Evolutionary conservation across 2,113 vertebrate genomes (phyloP), one percentile per base, ranked within the genome.

Genomic region (Gasterosteus nipponicus): DNA sequence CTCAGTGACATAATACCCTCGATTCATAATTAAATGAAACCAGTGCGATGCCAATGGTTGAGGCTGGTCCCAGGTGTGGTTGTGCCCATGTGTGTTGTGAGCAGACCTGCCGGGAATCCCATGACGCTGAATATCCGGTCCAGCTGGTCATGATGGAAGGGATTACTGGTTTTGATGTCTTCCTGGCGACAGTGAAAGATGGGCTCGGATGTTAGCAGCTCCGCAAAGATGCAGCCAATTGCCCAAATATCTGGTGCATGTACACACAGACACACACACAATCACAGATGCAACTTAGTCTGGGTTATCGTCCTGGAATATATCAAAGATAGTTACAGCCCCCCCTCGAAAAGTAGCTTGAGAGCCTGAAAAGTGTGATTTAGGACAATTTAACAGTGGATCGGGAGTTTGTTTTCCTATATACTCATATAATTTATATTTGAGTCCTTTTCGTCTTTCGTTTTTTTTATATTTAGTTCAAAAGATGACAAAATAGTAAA

Each of bases 131-230:
- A 99, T 93, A 99, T 99, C 73, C 98, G 94, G 94, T 99, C 98
- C 71, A 99, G 92, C 81, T 99, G 98, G 92, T 99, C 98, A 0
- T 99, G 98, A 90, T 99, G 98, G 91, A 99, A 98, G 65, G 98
- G 97, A 91, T 99, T 99, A 92, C 98, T 99, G 92, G 98, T 99
- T 92, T 99, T 99, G 93, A 99, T 99, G 93, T 99, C 98, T 90
- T 99, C 97, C 89, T 99, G 97, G 85, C 97, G 98, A 94, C 98
- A 99, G 91, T 98, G 97, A 90, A 99, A 98, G 88, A 98, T 98
- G 53, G 98, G 97, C 90, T 99, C 98, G 0, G 98, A 99, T 70
- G 98, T 99, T 89, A 99, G 93, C 41, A 99, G 92, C 90, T 99
- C 98, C 3, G 98, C 97, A 90, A 99, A 99, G 94, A 99, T 99